phyloP scores from a whole-genome alignment of 2,113 vertebrate species.

The Phalacrocorax aristotelis region DNA sequence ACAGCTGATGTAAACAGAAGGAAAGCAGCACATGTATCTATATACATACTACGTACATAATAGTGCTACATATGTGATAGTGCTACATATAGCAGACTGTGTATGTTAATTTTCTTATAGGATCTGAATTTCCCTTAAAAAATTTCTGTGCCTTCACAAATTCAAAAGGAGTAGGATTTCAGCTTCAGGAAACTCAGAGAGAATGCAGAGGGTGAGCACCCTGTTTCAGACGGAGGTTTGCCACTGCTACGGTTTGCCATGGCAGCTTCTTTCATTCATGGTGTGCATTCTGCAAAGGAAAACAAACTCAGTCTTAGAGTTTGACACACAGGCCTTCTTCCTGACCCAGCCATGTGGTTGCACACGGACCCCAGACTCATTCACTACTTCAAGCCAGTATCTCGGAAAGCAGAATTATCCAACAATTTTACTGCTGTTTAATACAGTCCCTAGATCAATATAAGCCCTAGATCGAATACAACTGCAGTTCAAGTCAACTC shows the following conservation, averaged over 20 bases:
- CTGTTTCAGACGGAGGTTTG: neutral
- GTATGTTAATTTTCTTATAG: neutral
- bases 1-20: neutral
- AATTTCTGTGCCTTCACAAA: neutral
- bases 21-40: neutral
- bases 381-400: neutral
- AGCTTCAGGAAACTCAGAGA: neutral
- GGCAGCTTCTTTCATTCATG: neutral
- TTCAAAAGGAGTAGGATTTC: neutral
- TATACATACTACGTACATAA: rapidly evolving
- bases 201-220: neutral
- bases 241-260: neutral
- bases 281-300: neutral
- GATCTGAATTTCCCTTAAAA: neutral
- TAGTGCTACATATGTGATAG: too few species aligned
- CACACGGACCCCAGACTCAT: neutral
- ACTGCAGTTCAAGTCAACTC: neutral
- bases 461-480: neutral
- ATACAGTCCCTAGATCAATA: neutral
- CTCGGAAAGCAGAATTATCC: neutral
- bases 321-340: neutral
- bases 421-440: neutral
- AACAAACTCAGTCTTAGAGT: neutral
- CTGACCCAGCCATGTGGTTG: neutral
- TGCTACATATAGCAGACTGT: rapidly evolving